These are phyloP conservation scores for Cataglyphis cursor DNA, from an alignment of 2,888 invertebrate species.

Conservation along the genomic window DNA sequence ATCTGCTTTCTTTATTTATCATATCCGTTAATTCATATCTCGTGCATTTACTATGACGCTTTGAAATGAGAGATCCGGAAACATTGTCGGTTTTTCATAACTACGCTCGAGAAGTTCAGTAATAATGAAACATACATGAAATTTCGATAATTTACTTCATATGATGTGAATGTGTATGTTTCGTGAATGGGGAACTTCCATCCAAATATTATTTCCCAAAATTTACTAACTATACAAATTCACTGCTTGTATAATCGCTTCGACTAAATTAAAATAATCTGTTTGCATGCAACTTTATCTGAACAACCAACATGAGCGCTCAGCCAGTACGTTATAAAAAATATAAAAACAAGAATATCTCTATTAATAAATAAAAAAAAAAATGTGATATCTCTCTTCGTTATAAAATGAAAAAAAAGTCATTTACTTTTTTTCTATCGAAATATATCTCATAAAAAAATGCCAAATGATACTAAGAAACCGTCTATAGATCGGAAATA, in stretches of 20 bases:
- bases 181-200: not conserved
- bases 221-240: constrained; percentile 36
- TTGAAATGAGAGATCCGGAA: constrained; percentile 27
- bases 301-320: constrained; percentile 34
- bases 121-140: constrained; percentile 7
- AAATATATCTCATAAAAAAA: not conserved
- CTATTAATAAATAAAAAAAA: not conserved
- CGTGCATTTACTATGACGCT: constrained; percentile 8
- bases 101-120: not conserved
- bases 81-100: constrained; percentile 31
- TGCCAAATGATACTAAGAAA: not conserved
- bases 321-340: constrained; percentile 2
- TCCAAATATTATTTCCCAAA: constrained; percentile 50
- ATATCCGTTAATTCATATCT: constrained; percentile 16
- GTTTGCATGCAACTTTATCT: constrained; percentile 38
- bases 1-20: not conserved
- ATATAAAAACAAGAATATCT: not conserved
- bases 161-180: not conserved
- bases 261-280: constrained; percentile 46
- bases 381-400: not conserved
- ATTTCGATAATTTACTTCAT: constrained; percentile 43
- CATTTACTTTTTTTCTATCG: not conserved
- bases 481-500: not conserved
- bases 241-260: constrained; percentile 32
- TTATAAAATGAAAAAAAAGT: not conserved